These are phyloP conservation scores for Hipparchia semele DNA, from an alignment of 2,888 invertebrate species.

Conservation along the genomic window DNA sequence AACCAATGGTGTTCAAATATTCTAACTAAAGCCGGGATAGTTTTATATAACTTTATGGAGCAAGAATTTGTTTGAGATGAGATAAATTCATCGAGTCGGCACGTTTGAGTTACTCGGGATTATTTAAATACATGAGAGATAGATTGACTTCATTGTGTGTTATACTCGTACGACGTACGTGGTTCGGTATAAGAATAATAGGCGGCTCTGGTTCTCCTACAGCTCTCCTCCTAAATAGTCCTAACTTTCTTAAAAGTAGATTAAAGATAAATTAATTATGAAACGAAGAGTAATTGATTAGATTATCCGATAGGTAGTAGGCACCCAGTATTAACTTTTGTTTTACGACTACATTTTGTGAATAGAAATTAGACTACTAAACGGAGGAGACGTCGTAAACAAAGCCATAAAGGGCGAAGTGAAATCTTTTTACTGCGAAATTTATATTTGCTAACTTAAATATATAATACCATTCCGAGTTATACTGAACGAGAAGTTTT, in stretches of 20 bases:
- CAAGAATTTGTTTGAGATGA: too few relatives aligned
- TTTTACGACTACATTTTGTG: conserved; percentile 37
- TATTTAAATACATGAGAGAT: too few relatives aligned
- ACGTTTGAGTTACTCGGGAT: too few relatives aligned
- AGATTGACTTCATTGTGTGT: too few relatives aligned
- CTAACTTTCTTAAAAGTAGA: too few relatives aligned
- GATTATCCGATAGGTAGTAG: not conserved
- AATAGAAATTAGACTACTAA: conserved; percentile 43
- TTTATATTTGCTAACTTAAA: conserved; percentile 25
- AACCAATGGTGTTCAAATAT: too few relatives aligned
- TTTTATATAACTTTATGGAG: too few relatives aligned
- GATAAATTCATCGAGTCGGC: too few relatives aligned
- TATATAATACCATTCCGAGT: not conserved
- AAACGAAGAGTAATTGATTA: not conserved
- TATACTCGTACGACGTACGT: too few relatives aligned
- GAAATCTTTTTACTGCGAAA: conserved; percentile 35
- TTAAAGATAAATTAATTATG: not conserved
- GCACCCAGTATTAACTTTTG: conserved; percentile 29
- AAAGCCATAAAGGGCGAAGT: conserved; percentile 38
- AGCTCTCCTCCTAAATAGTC: too few relatives aligned
- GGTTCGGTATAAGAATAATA: too few relatives aligned
- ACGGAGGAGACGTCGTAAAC: conserved; percentile 40
- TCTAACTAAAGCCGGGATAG: not conserved
- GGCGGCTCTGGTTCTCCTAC: too few relatives aligned
- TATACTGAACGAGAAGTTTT: not conserved